These are phyloP conservation scores for Heliconius hewitsoni DNA, from an alignment of 1,140 invertebrate genomes.

Conservation along the genomic window DNA sequence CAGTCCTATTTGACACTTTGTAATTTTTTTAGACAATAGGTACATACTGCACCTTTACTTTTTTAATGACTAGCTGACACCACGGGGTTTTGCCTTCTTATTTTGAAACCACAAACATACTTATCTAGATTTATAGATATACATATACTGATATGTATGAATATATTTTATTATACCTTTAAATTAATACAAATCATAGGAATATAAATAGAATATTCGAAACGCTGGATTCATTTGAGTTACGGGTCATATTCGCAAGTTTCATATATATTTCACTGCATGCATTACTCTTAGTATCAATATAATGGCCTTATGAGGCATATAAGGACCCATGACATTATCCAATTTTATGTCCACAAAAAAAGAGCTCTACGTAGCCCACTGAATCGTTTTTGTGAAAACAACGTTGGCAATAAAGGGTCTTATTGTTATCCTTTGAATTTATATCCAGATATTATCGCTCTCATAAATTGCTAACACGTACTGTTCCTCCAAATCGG, in stretches of 20 bases:
- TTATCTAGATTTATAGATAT: no score
- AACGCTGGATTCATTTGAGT: no score
- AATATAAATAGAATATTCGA: no score
- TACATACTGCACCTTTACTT: no score
- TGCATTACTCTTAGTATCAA: neutral
- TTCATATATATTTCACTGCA: no score
- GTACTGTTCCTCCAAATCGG: constrained; percentile 63
- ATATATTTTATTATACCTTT: no score
- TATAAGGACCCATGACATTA: constrained; percentile 69
- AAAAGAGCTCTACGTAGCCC: constrained; percentile 59
- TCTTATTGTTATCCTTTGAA: constrained; percentile 79
- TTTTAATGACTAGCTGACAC: no score
- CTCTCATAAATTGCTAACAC: constrained; percentile 71
- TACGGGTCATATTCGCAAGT: no score
- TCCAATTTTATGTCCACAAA: constrained; percentile 70
- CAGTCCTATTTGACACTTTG: neutral
- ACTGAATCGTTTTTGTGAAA: constrained; percentile 74
- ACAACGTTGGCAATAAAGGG: constrained; percentile 74
- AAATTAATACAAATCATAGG: no score
- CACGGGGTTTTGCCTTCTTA: no score
- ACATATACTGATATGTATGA: no score
- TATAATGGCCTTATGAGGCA: constrained; percentile 32
- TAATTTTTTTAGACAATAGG: neutral
- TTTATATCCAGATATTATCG: constrained; percentile 78
- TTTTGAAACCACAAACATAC: no score